Evolutionary conservation across 2,888 invertebrate genomes (phyloP).

Genomic region (Morpho deidamia): DNA sequence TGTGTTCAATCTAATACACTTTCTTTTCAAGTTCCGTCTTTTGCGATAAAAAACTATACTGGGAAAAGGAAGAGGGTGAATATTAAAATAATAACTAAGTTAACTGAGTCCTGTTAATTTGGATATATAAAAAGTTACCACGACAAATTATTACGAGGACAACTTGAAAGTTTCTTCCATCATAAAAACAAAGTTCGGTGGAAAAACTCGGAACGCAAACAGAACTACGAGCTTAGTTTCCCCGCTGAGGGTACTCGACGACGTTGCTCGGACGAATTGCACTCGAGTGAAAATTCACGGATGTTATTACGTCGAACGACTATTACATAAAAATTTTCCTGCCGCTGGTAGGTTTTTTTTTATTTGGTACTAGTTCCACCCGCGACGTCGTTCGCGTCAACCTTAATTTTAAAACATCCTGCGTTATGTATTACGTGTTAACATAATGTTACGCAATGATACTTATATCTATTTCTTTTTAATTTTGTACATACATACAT

Average conservation of each 20-base stretch:
- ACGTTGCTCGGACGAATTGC: conserved; percentile 60
- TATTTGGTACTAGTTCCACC: too few relatives aligned
- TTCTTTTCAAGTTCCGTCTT: too few relatives aligned
- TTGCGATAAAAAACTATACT: too few relatives aligned
- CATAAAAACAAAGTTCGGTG: conserved; percentile 22
- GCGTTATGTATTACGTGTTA: too few relatives aligned
- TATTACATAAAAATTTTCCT: background rate
- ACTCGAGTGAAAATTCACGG: conserved; percentile 47
- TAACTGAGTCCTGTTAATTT: background rate
- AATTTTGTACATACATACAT: too few relatives aligned
- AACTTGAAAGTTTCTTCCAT: conserved; percentile 5
- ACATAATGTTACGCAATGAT: too few relatives aligned
- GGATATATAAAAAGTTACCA: background rate
- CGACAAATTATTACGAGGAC: conserved; percentile 1
- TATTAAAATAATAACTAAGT: background rate
- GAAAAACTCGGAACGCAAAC: conserved; percentile 39
- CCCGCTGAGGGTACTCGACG: conserved; percentile 47
- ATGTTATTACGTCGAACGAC: conserved; percentile 4
- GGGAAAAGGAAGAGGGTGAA: too few relatives aligned
- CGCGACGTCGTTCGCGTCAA: too few relatives aligned
- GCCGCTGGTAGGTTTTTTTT: too few relatives aligned
- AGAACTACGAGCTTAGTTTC: conserved; percentile 56
- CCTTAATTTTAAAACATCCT: too few relatives aligned
- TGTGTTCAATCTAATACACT: too few relatives aligned
- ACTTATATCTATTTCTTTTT: too few relatives aligned